Conservation (phyloP, 1,140 invertebrate genomes). For the Danaus plexippus region DNA sequence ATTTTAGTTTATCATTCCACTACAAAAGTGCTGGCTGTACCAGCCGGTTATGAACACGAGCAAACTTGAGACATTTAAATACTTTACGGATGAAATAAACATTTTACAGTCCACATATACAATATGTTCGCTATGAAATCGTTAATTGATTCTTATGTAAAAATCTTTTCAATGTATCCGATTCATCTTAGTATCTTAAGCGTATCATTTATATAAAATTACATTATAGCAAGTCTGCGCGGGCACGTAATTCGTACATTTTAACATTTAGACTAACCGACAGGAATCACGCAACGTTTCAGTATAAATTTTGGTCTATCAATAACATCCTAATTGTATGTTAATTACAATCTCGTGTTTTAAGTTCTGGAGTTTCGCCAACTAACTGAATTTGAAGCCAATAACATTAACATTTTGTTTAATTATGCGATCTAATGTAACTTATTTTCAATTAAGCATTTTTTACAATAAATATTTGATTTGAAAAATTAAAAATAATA, state of each 20-base stretch:
- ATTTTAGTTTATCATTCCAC: conserved; percentile 14
- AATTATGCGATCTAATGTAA: too few relatives aligned
- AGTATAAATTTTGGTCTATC: conserved; percentile 9
- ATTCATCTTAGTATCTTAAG: background rate
- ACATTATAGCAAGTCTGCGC: background rate
- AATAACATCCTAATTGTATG: conserved; percentile 12
- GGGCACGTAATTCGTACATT: conserved; percentile 8
- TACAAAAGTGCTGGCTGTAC: conserved; percentile 19
- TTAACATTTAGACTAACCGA: conserved; percentile 4
- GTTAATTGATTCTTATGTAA: too few relatives aligned
- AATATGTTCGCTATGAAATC: too few relatives aligned
- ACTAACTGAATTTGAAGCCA: too few relatives aligned
- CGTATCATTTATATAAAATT: conserved; percentile 1
- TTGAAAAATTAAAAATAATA: too few relatives aligned
- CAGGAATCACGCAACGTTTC: conserved; percentile 5
- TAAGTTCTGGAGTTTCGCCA: too few relatives aligned
- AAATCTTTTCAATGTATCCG: too few relatives aligned
- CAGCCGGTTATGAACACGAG: conserved; percentile 11
- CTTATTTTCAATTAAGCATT: too few relatives aligned
- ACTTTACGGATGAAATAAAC: background rate
- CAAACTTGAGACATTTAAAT: conserved; percentile 6
- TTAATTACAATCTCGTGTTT: conserved; percentile 2
- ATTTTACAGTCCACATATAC: too few relatives aligned
- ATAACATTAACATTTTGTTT: too few relatives aligned
- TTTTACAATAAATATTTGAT: too few relatives aligned